phyloP scores from a whole-genome alignment of 1,140 invertebrate species.

The Aplysia californica region DNA sequence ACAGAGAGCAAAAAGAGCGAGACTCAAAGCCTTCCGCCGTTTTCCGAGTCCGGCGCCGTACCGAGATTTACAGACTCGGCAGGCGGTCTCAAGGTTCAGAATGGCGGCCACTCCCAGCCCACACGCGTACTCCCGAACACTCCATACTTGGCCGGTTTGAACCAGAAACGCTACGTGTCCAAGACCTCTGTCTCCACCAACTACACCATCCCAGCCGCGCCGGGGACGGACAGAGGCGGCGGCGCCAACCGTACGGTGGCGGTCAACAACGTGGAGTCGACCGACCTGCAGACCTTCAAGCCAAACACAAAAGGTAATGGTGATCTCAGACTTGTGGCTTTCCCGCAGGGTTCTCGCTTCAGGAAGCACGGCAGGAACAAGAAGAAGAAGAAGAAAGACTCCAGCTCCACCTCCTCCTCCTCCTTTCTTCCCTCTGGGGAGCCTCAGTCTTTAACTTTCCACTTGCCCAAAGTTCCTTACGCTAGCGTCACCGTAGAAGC shows the following conservation, averaged over 20 bases:
- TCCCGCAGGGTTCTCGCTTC: conserved; percentile 35
- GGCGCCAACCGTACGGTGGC: conserved; percentile 33
- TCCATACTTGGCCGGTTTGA: conserved; percentile 17
- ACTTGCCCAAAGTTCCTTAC: conserved; percentile 52
- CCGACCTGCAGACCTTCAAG: conserved; percentile 53
- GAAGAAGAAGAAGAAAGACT: background rate
- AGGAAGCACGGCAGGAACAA: background rate
- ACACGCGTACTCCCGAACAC: conserved; percentile 11
- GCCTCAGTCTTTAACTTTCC: conserved; percentile 32
- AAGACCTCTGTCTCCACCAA: conserved; percentile 56
- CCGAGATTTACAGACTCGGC: background rate
- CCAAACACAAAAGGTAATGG: conserved; percentile 54
- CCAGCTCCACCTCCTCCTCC: background rate
- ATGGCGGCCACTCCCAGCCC: conserved; percentile 20
- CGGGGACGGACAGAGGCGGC: background rate
- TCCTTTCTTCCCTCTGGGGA: conserved; percentile 31
- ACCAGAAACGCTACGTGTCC: conserved; percentile 47
- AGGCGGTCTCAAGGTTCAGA: background rate
- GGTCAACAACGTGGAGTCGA: conserved; percentile 57
- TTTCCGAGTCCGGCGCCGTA: background rate
- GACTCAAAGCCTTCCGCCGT: background rate
- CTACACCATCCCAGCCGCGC: conserved; percentile 44
- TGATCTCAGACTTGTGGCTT: conserved; percentile 43
- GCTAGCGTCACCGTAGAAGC: conserved; percentile 52
- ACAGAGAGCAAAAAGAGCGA: conserved; percentile 14